These are phyloP conservation scores for Thripadectes ignobilis DNA, from an alignment of 2,797 vertebrate genomes.

Conservation along the genomic window DNA sequence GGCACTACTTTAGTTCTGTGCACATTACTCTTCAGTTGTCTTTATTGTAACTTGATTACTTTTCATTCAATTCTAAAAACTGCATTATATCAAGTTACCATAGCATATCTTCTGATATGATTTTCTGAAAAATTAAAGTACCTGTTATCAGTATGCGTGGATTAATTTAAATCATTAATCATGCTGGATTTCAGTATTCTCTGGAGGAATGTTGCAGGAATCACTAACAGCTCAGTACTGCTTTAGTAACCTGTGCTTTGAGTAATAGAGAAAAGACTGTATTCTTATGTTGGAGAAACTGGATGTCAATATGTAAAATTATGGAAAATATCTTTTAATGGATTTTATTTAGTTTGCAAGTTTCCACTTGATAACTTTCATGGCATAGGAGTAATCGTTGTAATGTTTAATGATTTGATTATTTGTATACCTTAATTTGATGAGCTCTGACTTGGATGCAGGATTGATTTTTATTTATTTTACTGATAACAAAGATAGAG, in stretches of 20 bases:
- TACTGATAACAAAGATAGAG: neutral
- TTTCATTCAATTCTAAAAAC: slow-evolving; percentile 68
- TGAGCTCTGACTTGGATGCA: neutral
- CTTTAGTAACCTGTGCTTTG: neutral
- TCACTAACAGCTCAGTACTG: neutral
- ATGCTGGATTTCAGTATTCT: slow-evolving; percentile 49
- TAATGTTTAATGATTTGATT: neutral
- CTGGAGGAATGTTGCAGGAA: slow-evolving; percentile 46
- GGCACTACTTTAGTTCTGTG: slow-evolving; percentile 32
- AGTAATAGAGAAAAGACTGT: neutral
- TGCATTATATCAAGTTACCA: slow-evolving; percentile 60
- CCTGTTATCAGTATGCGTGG: slow-evolving; percentile 55
- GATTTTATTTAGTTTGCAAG: neutral
- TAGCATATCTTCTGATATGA: slow-evolving; percentile 42
- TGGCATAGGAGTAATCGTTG: neutral
- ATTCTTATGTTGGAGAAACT: neutral
- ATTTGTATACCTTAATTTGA: neutral
- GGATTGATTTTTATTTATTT: neutral
- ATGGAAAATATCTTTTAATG: neutral
- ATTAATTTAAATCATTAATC: slow-evolving; percentile 67
- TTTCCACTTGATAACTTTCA: neutral
- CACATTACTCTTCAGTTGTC: slow-evolving; percentile 15
- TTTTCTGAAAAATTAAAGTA: slow-evolving; percentile 72
- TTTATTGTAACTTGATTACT: slow-evolving; percentile 70
- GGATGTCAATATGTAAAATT: neutral